Evolutionary conservation across 2,797 vertebrate genomes (phyloP), one percentile per base, ranked within the genome.

Genomic region (Heterohyrax brucei): DNA sequence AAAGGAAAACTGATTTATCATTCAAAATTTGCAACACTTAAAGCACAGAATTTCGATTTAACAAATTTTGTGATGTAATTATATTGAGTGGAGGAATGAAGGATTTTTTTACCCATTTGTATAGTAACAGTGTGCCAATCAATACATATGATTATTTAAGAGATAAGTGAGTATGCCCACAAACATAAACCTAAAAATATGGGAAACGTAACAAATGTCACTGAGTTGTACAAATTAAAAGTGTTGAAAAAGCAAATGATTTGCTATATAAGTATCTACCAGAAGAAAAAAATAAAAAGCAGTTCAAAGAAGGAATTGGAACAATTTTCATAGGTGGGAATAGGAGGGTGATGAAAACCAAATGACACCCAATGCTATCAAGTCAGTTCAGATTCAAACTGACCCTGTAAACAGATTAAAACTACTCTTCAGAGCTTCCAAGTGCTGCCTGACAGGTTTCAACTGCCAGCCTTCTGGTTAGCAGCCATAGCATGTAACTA

Each of bases 221-320:
- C 68, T 33, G 66, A n/a, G 19, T 70, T 70, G 18, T 70, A 33
- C 68, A 7, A 16, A 70, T 70, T 30, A 70, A 33, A n/a, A 70
- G 5, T 33, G n/a, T 33, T 33, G 68, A 70, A 30, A 70, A 70
- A 7, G n/a, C 13, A 33, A 70, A 70, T 70, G 68, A 70, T 33
- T 70, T n/a, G 13, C 33, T 70, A 30, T 30, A 70, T n/a, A 70
- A n/a, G 33, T 19, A 70, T 70, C 33, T 70, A 18, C 68, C 68
- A 33, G 13, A 33, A n/a, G 5, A 33, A 33, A 30, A 33, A 33
- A 70, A 70, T 78, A 94, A 72, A 24, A 83, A 87, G 12, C 0
- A 44, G 46, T 44, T 21, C 50, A 83, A 90, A 95, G 10, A 81
- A 96, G 44, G 83, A 81, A 28, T 16, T 78, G 39, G 14, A 64